Evolutionary conservation across 1,140 invertebrate species (phyloP).

Genomic region (Eubasilissa regina): DNA sequence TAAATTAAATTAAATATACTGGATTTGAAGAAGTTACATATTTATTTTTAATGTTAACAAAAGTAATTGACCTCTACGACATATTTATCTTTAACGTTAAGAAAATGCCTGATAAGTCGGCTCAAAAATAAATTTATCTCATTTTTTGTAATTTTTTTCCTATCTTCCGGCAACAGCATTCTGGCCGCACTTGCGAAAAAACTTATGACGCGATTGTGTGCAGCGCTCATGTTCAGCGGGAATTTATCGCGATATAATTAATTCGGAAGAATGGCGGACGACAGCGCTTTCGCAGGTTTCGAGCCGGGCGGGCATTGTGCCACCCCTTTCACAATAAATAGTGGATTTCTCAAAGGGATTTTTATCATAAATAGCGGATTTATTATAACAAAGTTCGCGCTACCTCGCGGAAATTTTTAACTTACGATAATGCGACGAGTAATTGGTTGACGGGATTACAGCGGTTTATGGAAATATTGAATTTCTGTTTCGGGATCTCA

Average conservation of each 20-base stretch:
- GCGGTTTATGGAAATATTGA: not conserved
- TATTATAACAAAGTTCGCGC: conserved; percentile 12
- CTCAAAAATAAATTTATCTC: conserved; percentile 5
- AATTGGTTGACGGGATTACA: conserved; percentile 17
- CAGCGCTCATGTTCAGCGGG: not conserved
- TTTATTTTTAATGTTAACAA: not conserved
- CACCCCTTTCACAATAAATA: conserved; percentile 35
- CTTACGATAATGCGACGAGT: conserved; percentile 33
- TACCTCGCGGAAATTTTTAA: conserved; percentile 30
- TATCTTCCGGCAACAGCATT: conserved; percentile 28
- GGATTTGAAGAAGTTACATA: not conserved
- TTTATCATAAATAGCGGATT: conserved; percentile 41
- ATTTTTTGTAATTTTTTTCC: not conserved
- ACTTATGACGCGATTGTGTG: conserved; percentile 33
- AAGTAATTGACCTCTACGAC: not conserved
- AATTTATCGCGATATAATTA: conserved; percentile 43
- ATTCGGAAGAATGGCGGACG: conserved; percentile 32
- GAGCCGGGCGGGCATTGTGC: not conserved
- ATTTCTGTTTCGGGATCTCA: not conserved
- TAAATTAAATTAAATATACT: not conserved
- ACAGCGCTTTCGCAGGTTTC: conserved; percentile 26
- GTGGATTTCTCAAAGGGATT: conserved; percentile 38
- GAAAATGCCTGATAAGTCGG: not conserved
- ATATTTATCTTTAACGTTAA: not conserved
- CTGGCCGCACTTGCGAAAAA: conserved; percentile 12